A percentile compares a stretch with the other conserved stretches of the same genome.
These are phyloP conservation scores for Microctonus brassicae DNA, from an alignment of 2,888 invertebrate species.

Conservation along the genomic window DNA sequence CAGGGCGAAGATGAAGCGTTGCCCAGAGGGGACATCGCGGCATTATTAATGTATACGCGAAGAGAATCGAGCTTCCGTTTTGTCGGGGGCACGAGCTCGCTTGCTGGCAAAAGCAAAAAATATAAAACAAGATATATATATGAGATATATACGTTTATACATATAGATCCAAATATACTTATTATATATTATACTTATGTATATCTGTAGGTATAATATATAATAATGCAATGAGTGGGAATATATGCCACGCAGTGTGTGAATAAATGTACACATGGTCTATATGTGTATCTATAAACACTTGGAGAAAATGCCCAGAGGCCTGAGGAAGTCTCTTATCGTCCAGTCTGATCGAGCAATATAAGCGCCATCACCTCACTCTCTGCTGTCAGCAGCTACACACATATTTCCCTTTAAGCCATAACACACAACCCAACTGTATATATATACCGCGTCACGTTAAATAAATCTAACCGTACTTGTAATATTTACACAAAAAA, in stretches of 20 bases:
- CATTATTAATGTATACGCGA: conserved; percentile 68
- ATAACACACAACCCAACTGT: neutral
- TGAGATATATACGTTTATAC: conserved; percentile 3
- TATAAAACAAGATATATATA: neutral
- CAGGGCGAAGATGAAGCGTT: conserved; percentile 67
- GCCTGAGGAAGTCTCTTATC: conserved; percentile 26
- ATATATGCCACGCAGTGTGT: conserved; percentile 17
- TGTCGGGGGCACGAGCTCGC: conserved; percentile 30
- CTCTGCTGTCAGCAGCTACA: conserved; percentile 17
- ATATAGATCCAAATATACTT: conserved; percentile 5
- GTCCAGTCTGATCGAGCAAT: conserved; percentile 22
- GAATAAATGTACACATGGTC: neutral
- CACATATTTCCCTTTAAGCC: conserved; percentile 7
- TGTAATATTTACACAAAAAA: neutral
- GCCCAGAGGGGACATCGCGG: conserved; percentile 68
- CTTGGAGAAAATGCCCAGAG: conserved; percentile 20
- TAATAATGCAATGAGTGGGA: conserved; percentile 15
- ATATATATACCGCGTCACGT: neutral
- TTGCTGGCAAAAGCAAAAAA: conserved; percentile 5
- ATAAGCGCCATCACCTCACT: conserved; percentile 12
- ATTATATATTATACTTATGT: too few species aligned
- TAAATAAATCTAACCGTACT: neutral
- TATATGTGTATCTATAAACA: neutral
- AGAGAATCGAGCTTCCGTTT: conserved; percentile 64
- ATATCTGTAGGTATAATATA: too few species aligned